These are phyloP conservation scores for Parotia lawesii DNA, from an alignment of 2,113 vertebrate species.

Conservation along the genomic window DNA sequence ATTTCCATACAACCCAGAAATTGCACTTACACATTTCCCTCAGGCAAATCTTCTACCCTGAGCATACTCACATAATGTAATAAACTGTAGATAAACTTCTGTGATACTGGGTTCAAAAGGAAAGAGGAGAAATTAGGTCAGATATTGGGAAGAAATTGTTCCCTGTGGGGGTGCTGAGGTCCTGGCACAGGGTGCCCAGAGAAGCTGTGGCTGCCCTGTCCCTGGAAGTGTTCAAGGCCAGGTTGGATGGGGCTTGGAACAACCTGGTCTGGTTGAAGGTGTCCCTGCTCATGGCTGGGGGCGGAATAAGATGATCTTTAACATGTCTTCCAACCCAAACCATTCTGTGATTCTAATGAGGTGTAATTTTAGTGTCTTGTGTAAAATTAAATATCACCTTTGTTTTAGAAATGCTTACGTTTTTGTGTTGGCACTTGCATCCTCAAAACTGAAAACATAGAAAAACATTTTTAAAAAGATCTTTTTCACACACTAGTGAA, in stretches of 20 bases:
- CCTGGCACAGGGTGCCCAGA: not conserved
- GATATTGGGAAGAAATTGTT: not conserved
- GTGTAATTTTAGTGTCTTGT: not conserved
- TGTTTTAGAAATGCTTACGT: not conserved
- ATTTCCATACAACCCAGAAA: not conserved
- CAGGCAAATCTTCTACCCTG: not conserved
- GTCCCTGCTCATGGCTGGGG: too few relatives aligned
- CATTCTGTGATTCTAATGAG: not conserved
- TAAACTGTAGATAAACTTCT: not conserved
- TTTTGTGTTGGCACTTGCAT: not conserved
- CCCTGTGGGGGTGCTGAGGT: fast-evolving
- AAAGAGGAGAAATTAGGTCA: not conserved
- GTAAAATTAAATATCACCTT: not conserved
- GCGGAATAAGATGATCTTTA: not conserved
- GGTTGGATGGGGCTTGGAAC: fast-evolving
- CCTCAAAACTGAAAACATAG: not conserved
- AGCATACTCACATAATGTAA: not conserved
- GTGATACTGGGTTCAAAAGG: not conserved
- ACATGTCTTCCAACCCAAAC: not conserved
- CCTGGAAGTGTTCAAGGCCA: not conserved
- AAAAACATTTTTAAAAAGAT: fast-evolving
- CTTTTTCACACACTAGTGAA: not conserved
- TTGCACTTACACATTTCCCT: not conserved
- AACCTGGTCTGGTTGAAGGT: fast-evolving
- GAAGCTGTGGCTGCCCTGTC: not conserved